Base-by-base conservation (phyloP, 2,888 invertebrate genomes). In the Acanthopleura granulata region DNA sequence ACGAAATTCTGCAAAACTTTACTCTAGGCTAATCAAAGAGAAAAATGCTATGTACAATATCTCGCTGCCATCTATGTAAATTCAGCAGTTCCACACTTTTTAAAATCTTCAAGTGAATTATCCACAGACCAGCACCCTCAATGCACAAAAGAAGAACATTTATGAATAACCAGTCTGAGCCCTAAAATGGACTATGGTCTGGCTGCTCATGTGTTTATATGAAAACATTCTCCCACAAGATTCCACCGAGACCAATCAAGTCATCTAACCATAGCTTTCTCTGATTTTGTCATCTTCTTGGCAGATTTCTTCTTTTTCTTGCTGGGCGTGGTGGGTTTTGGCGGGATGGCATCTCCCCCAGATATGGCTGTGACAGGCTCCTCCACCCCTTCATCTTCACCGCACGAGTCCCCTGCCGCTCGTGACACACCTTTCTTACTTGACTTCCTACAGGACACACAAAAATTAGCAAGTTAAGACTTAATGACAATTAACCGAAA, bases 261-360 rank as follows among this genome's bases (percentile, higher is more conserved):
- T 25, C 29, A 1, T 3, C 66, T 66, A 18, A 66, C 66, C 66
- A 66, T 22, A 27, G 66, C 66, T 66, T 66, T 66, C 25, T 66
- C 66, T 27, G 66, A 66, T 66, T 27, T 66, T 66, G 66, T 66
- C 66, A 16, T 66, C 66, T 66, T 66, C 25, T 66, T 22, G 18
- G 22, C 25, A 16, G 15, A 16, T 66, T 27, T 27, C 29, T 66
- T 66, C 66, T 66, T 66, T 27, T 66, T 66, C 29, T 66, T 66
- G 15, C 25, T 66, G 29, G 22, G 22, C 6, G 66, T 27, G 6
- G 15, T 66, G 12, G 57, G 57, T 27, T 22, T 25, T 1, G 66
- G 25, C 6, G 57, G 18, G 12, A 6, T 6, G 1, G 66, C 6
- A 3, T 15, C 66, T 16, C 29, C 62, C 12, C 25, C 66, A 12